Evolutionary conservation across 2,113 vertebrate species (phyloP), one percentile per base, ranked within the genome.

Genomic region (Pachypanchax playfairii): DNA sequence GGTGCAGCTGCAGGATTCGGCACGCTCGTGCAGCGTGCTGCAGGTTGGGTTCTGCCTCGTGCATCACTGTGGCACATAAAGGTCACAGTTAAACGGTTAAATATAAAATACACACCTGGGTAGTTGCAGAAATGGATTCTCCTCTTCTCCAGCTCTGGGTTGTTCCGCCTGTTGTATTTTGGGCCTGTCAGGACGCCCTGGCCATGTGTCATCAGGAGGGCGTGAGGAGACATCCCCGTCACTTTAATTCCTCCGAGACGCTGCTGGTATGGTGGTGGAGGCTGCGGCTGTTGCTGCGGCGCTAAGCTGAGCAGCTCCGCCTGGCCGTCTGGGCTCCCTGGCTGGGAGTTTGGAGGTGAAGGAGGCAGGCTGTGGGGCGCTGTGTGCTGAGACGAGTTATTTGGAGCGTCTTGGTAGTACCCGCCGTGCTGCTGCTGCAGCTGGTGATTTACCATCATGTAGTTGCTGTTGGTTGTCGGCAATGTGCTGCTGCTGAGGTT

Each of bases 61-160:
- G 44, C 33, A 39, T 38, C 35, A 44, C 17, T 33, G 33, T 46
- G 56, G 28, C 29, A 46, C 28, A 47, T 36, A 47, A 41, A 1
- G 6, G 4, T 33, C 7, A 31, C 47, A 24, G 38, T 13, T 14
- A 28, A 36, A 36, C 10, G 13, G 12, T n/a, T n/a, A n/a, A n/a
- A n/a, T n/a, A 47, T 0, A 20, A 17, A 49, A 1, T 18, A 60
- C 73, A 46, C 60, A 96, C 95, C 95, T 89, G 83, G 88, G 50
- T 91, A 96, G 79, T 95, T 89, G 2, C 95, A 96, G 85, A 94
- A 94, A 76, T 97, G 95, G 75, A 96, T 94, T 53, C 94, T 87
- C 80, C 94, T 93, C 77, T 97, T 97, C 89, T 96, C 95, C 85
- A 96, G 91, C 78, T 96, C 95, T 0, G 95, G 95, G 77, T 97